These are phyloP conservation scores for Bombus waltoni DNA, from an alignment of 1,140 invertebrate species.

Conservation along the genomic window DNA sequence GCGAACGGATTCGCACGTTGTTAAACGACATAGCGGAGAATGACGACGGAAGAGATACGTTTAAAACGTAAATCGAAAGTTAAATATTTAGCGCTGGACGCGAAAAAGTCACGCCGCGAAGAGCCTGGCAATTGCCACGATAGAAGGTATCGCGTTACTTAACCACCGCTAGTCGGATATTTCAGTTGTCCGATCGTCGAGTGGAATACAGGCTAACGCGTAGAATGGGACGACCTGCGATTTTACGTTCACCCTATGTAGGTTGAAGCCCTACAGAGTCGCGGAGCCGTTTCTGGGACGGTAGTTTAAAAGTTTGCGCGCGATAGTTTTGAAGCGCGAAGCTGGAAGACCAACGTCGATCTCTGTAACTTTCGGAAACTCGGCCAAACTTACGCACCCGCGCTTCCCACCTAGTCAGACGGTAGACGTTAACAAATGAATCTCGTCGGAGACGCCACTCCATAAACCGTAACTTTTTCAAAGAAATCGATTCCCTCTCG, in stretches of 20 bases:
- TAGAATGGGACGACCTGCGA: neutral
- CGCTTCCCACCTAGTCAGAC: neutral
- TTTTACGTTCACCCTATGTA: constrained; percentile 42
- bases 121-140: neutral
- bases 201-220: neutral
- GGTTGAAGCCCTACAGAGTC: constrained; percentile 51
- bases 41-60: neutral
- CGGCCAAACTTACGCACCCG: constrained; percentile 49
- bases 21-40: neutral
- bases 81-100: neutral
- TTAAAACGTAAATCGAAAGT: neutral
- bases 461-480: constrained; percentile 6
- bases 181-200: neutral
- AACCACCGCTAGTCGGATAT: neutral
- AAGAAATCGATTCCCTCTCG: constrained; percentile 14
- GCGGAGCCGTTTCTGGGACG: constrained; percentile 53
- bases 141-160: neutral
- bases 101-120: neutral
- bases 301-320: constrained; percentile 38
- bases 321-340: constrained; percentile 44
- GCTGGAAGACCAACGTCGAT: neutral
- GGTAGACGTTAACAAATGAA: constrained; percentile 32
- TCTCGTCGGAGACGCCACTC: neutral
- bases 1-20: no score
- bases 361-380: constrained; percentile 49